Evolutionary conservation across 2,888 invertebrate species (phyloP), one percentile per base, ranked within the genome.

Genomic region (Xanthia icteritia): DNA sequence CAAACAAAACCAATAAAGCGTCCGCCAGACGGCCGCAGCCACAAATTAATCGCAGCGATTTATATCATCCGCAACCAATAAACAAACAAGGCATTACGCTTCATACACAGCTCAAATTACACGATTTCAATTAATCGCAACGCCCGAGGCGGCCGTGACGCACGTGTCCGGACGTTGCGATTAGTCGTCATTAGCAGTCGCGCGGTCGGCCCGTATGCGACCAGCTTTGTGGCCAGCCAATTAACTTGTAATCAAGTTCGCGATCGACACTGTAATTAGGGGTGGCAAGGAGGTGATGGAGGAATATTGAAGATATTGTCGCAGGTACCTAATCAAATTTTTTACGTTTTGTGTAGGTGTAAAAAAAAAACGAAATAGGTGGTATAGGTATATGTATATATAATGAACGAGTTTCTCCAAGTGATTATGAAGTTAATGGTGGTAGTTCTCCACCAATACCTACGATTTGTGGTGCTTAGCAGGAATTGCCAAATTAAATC

Each of bases 191-290:
- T 86, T 85, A 86, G 78, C 81, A 84, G 76, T 83, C 78, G 82
- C 77, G 76, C 71, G 69, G 76, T 83, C 78, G 79, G 36, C 36
- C 60, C 65, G 84, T 85, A 78, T 82, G 79, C 60, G 73, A 72
- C 67, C 78, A 73, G 73, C 86, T 78, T 73, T 82, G 67, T 67
- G 73, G 70, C 66, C 68, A 72, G 85, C 77, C 86, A 87, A 88
- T 88, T 87, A 88, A 82, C 79, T 84, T 81, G 87, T 87, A 86
- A 88, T 88, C 81, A 87, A 87, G 76, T 85, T 85, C 67, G 84
- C 87, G 70, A 88, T 84, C 83, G 83, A 86, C 78, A 54, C 79
- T 54, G 69, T 73, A 76, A 82, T 86, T 83, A 88, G 87, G 87
- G 83, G 42, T 80, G 84, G 69, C 70, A 61, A 31, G 23, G 17